A percentile compares a stretch with the other conserved stretches of the same genome.
These are phyloP conservation scores for Diorhabda sublineata DNA, from an alignment of 1,140 invertebrate genomes.

Conservation along the genomic window DNA sequence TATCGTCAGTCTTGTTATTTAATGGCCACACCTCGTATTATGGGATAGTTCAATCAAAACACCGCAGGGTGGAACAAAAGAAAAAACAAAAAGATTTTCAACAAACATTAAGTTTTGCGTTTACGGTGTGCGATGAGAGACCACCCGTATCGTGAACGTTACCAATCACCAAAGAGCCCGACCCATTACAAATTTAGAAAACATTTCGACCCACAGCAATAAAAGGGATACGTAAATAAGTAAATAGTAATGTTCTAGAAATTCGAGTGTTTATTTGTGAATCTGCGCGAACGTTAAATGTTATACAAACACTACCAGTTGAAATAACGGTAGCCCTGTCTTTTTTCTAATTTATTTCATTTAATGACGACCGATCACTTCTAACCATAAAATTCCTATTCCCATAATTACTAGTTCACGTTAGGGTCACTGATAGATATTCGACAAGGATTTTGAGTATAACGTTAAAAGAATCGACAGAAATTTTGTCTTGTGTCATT, in stretches of 20 bases:
- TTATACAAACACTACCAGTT: slow-evolving; percentile 33
- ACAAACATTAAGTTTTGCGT: background rate
- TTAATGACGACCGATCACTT: background rate
- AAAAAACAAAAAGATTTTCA: too few species aligned
- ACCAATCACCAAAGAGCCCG: slow-evolving; percentile 17
- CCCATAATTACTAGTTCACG: too few species aligned
- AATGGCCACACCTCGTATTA: too few species aligned
- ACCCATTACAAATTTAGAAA: slow-evolving; percentile 37
- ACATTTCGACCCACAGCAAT: slow-evolving; percentile 33
- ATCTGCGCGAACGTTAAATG: slow-evolving; percentile 42
- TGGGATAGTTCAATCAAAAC: too few species aligned
- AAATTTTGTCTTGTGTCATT: too few species aligned
- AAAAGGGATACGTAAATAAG: slow-evolving; percentile 43
- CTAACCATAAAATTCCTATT: background rate
- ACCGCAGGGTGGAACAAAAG: too few species aligned
- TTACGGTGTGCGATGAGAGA: slow-evolving; percentile 23
- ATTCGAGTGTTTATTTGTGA: slow-evolving; percentile 45
- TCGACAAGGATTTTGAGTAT: too few species aligned
- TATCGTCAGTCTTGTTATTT: too few species aligned
- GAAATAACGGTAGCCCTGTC: slow-evolving; percentile 26
- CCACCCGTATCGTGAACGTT: slow-evolving; percentile 28
- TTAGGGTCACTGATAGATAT: too few species aligned
- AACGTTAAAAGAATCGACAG: too few species aligned
- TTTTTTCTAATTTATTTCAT: slow-evolving; percentile 13
- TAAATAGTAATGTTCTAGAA: slow-evolving; percentile 45